Percentiles rank a stretch among this genome's conserved stretches.
phyloP scores from a whole-genome alignment of 2,797 vertebrate genomes.

The Australoheros facetus region DNA sequence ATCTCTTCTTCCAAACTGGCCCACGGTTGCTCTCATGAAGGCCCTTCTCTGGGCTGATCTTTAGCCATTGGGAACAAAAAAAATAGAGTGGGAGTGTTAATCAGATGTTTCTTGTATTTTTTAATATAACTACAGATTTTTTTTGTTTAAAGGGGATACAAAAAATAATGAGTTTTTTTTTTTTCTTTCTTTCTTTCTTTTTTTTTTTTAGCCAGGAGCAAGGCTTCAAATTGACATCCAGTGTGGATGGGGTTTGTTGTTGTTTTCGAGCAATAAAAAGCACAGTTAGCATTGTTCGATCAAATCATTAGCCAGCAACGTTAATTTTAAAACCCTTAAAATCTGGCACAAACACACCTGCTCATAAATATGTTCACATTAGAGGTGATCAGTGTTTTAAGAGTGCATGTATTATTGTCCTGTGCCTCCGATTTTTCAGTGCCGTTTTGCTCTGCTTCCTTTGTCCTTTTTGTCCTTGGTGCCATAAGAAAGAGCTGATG shows the following conservation, averaged over 20 bases:
- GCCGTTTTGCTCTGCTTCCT: not conserved
- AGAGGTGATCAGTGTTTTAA: not conserved
- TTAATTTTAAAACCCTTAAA: not conserved
- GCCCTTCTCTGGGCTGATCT: constrained; percentile 13
- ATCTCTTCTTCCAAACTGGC: constrained; percentile 35
- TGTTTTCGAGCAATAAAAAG: constrained; percentile 19
- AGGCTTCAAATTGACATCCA: not conserved
- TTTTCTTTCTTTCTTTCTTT: no score
- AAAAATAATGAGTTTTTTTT: not conserved
- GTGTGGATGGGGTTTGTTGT: constrained; percentile 8
- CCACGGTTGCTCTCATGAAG: not conserved
- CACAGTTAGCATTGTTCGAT: not conserved
- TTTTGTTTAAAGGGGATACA: not conserved
- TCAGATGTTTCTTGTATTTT: constrained; percentile 8
- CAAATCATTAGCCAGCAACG: not conserved
- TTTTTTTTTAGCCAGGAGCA: not conserved
- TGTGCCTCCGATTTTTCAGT: not conserved
- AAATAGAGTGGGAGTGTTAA: constrained; percentile 18
- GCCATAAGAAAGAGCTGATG: not conserved
- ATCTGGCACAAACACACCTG: not conserved
- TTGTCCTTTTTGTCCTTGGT: not conserved
- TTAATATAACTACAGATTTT: constrained; percentile 2
- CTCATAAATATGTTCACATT: not conserved
- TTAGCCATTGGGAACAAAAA: constrained; percentile 13
- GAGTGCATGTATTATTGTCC: not conserved